Evolutionary conservation across 1,140 invertebrate species (phyloP), one percentile per base, ranked within the genome.

Genomic region (Mylabris phalerata): DNA sequence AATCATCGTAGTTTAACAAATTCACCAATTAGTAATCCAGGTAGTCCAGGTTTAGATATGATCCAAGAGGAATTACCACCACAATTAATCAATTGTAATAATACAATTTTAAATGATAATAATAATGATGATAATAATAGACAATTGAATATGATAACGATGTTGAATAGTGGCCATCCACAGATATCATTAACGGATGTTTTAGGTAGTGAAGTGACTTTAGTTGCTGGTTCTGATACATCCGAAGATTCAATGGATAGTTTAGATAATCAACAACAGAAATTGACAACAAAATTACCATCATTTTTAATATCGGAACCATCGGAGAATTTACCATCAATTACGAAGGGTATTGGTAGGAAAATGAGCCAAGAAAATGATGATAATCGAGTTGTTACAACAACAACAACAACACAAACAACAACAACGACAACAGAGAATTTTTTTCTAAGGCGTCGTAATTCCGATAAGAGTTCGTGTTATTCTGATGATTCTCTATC

Each of bases 171-270:
- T 47, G 57, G 71, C 10, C 80, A 85, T 68, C 92, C 93, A 0
- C 91, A 93, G 75, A 95, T 95, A 61, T 93, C 89, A 64, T 81
- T 95, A 3, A 95, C 92, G 0, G 93, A 95, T 72, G 90, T 91
- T 57, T 77, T 88, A 39, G 90, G 89, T 68, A 88, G 86, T 19
- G 88, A 90, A 73, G 83, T 90, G 1, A 89, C 88, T 0, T 71
- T 91, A 40, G 82, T 89, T 1, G 85, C 85, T 2, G 82, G 84
- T 4, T 85, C 84, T 0, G 72, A 74, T 56, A 73, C 73, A 0
- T 82, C 81, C 0, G 82, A 84, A 62, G 83, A 84, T 56, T 85
- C 80, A 55, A 80, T 83, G 59, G 84, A 84, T 47, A 80, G 79
- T 47, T 61, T 81, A 50, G 80, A 81, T 52, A 80, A 80, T 59